These are phyloP conservation scores for Cisticola juncidis DNA, from an alignment of 2,113 vertebrate genomes.

Conservation along the genomic window DNA sequence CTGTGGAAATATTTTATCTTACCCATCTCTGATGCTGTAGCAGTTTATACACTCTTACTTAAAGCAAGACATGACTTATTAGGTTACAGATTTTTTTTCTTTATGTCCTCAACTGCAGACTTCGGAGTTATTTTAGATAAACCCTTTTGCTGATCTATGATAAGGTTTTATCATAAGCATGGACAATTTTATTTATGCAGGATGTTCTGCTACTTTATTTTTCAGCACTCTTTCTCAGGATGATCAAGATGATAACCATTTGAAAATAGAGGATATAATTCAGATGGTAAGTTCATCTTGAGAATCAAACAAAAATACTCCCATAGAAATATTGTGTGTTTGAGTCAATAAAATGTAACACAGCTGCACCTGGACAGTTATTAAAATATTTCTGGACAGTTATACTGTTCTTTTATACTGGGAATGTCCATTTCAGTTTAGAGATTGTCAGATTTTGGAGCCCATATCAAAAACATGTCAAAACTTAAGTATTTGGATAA, in stretches of 20 bases:
- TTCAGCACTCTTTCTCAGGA: slow-evolving; percentile 93
- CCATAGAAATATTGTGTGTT: not conserved
- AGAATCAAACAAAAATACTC: not conserved
- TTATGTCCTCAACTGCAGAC: not conserved
- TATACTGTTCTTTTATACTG: not conserved
- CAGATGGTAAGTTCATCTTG: slow-evolving; percentile 83
- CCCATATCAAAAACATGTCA: not conserved
- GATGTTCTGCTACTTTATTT: slow-evolving; percentile 1
- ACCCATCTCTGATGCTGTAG: not conserved
- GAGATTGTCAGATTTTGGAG: not conserved
- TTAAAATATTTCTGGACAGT: not conserved
- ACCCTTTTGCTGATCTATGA: not conserved
- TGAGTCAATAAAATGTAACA: not conserved
- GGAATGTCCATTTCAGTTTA: not conserved
- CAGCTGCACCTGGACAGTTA: not conserved
- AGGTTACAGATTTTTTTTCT: not conserved
- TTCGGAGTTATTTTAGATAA: not conserved
- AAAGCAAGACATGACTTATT: not conserved
- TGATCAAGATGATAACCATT: slow-evolving; percentile 91
- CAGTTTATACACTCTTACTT: not conserved
- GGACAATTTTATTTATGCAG: not conserved
- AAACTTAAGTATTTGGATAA: not conserved
- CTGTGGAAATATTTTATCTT: not conserved
- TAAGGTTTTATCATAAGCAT: not conserved
- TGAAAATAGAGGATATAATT: slow-evolving; percentile 92